Base-by-base conservation (phyloP, 2,113 vertebrate genomes). In the Poeciliopsis turrubarensis region DNA sequence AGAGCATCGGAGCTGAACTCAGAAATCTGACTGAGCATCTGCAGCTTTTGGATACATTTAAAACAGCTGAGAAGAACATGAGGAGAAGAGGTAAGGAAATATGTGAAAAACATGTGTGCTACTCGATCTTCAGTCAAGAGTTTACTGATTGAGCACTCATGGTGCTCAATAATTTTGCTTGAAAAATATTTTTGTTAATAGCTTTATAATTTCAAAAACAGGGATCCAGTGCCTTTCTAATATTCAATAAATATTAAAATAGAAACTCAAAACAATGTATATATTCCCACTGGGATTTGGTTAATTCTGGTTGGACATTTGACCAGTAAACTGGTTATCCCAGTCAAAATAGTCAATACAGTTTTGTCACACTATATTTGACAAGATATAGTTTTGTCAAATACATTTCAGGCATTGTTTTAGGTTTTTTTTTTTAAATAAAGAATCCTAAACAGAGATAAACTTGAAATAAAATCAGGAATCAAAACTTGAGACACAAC, bases 21-120 rank as follows among this genome's bases (percentile, higher is more conserved):
- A 44, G 79, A 60, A 77, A 75, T 73, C 78, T 89, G 81, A 77
- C 70, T 87, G 68, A 68, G 44, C 4, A 39, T 67, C 65, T 63
- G 66, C 69, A 77, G 86, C 84, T 80, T 86, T 87, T 65, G 84
- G 75, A 69, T 31, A 68, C 77, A 75, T 72, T 66, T 67, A 68
- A 77, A 78, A 82, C 69, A 77, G 69, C 44, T 12, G 66, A 71
- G 29, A 68, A 29, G 17, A 30, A 72, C 29, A 60, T 80, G 78
- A 63, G 22, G 63, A 25, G 17, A 66, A 27, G 25, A 57, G 51
- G 25, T 57, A 17, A 67, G n/a, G n/a, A 39, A 65, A 44, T 64
- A 44, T 61, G 51, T 39, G 78, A 76, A 74, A 76, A 72, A 79
- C 84, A 5, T 60, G 77, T 62, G 29, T 6, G 14, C 60, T 15